Percentiles rank a stretch among this genome's conserved stretches.
Conservation (phyloP, 2,888 invertebrate genomes). For the Noctuana brunneofusca region DNA sequence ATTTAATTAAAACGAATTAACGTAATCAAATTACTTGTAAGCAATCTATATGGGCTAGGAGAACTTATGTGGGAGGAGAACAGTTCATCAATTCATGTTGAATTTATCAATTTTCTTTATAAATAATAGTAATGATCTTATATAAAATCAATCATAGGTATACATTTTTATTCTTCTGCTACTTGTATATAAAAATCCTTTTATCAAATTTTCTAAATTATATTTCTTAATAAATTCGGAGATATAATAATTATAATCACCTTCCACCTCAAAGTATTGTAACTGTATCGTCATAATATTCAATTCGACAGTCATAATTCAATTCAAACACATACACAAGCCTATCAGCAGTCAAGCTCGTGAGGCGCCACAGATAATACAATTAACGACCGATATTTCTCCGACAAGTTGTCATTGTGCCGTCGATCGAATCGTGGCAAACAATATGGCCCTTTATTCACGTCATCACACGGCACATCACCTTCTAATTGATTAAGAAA, state of each 20-base stretch:
- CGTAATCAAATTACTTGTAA: slow-evolving; percentile 29
- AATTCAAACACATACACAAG: slow-evolving; percentile 19
- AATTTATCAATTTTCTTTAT: slow-evolving; percentile 1
- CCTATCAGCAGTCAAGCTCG: slow-evolving; percentile 19
- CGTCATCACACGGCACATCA: slow-evolving; percentile 46
- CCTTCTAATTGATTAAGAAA: slow-evolving; percentile 51
- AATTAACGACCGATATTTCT: slow-evolving; percentile 37
- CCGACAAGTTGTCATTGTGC: slow-evolving; percentile 22
- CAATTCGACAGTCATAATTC: slow-evolving; percentile 15
- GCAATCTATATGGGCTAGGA: slow-evolving; percentile 14
- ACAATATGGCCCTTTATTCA: slow-evolving; percentile 52
- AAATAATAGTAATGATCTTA: not conserved
- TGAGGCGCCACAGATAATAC: slow-evolving; percentile 34
- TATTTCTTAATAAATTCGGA: not conserved
- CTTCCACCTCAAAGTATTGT: not conserved
- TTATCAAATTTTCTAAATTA: no score
- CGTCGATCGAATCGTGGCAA: slow-evolving; percentile 41
- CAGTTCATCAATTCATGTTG: slow-evolving; percentile 11
- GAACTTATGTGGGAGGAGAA: slow-evolving; percentile 13
- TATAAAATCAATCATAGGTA: not conserved
- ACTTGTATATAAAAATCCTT: no score
- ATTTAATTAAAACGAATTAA: slow-evolving; percentile 33
- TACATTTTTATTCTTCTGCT: not conserved
- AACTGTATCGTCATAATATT: not conserved
- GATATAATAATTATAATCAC: not conserved